These are phyloP conservation scores for Thera obeliscata DNA, from an alignment of 2,888 invertebrate genomes.

Conservation along the genomic window DNA sequence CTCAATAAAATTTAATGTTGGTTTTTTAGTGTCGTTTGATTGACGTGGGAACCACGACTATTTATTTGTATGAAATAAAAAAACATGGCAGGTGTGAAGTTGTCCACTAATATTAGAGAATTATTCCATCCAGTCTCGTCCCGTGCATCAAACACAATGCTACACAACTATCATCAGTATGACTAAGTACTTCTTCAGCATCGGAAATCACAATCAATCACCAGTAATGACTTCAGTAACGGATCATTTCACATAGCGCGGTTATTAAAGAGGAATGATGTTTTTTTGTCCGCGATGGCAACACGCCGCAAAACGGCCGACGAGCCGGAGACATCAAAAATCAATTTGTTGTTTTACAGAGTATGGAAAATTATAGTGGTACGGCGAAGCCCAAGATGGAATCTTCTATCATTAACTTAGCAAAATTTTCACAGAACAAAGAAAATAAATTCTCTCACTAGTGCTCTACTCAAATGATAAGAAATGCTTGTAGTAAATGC, in stretches of 20 bases:
- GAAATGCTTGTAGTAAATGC: no score
- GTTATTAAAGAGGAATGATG: slow-evolving; percentile 42
- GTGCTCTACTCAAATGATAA: no score
- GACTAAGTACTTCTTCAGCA: slow-evolving; percentile 7
- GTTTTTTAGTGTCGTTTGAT: slow-evolving; percentile 32
- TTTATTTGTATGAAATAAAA: slow-evolving; percentile 12
- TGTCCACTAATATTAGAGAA: no score
- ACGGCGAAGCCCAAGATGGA: background rate
- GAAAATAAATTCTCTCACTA: no score
- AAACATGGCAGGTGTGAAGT: no score
- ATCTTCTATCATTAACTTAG: no score
- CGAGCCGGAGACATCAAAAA: slow-evolving; percentile 70
- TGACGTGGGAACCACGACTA: slow-evolving; percentile 10
- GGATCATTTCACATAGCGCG: slow-evolving; percentile 51
- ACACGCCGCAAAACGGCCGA: slow-evolving; percentile 60
- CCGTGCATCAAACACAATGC: background rate
- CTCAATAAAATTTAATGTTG: slow-evolving; percentile 54
- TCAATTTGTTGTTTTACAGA: slow-evolving; percentile 61
- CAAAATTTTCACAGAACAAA: no score
- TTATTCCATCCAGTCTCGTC: background rate
- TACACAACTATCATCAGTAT: background rate
- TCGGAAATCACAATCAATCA: slow-evolving; percentile 55
- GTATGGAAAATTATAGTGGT: slow-evolving; percentile 12
- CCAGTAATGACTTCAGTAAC: slow-evolving; percentile 49
- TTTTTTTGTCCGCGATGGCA: slow-evolving; percentile 51